Base-by-base conservation (phyloP, 2,888 invertebrate genomes). In the Cephus rjabovi region DNA sequence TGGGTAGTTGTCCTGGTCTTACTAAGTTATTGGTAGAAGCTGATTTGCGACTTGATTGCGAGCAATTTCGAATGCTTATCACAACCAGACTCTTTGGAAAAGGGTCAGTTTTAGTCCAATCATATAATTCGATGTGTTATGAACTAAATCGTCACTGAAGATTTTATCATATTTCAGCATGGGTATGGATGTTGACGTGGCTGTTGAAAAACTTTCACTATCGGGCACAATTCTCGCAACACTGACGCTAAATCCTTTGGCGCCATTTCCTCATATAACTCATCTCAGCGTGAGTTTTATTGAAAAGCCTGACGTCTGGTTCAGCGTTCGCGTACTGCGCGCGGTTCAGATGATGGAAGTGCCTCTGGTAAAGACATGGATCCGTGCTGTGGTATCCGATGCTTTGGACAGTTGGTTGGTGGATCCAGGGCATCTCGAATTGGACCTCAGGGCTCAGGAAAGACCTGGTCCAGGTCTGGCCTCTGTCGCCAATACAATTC, bases 251-350 rank as follows among this genome's bases (percentile, higher is more conserved):
- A 92, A 93, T 82, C 91, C 92, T 87, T 91, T 92, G 79, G 92
- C 92, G 2, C 92, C 93, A 34, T 93, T 93, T 87, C 93, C 93
- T 12, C 93, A 93, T 85, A 88, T 93, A 81, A 91, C 93, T 75
- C 92, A 92, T 69, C 90, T 92, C 69, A 91, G 92, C 76, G 82
- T 93, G 77, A 92, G 92, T 70, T 93, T 93, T 86, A 83, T 92
- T 75, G 93, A 93, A 85, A 92, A 92, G 90, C 93, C 93, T 56
- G 92, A 93, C 80, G 92, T 93, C 34, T 93, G 92, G 92, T 93
- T 93, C 88, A 92, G 92, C 85, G 91, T 93, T 74, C 90, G 92
- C 56, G 89, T 93, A 56, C 84, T 93, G 1, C 85, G 90, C 77
- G 88, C 92, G 6, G 90, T 93, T 30, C 92, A 93, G 82, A 90